A percentile compares a stretch with the other conserved stretches of the same genome.
Conservation (phyloP, 2,888 invertebrate species). For the Tenodera sinensis region DNA sequence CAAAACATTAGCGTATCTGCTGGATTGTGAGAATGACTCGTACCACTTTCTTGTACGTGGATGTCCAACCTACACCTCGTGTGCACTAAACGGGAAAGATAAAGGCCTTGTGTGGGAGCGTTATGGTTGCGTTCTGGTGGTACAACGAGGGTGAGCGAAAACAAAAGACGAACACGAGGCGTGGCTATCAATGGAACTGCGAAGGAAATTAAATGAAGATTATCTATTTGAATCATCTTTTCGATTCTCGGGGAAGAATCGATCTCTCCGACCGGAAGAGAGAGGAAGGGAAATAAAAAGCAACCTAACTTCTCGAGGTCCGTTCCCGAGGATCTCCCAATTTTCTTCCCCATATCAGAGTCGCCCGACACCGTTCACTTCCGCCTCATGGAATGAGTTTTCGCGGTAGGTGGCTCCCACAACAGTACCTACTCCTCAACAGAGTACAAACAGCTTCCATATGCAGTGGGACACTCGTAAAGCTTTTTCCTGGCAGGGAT, state of each 20-base stretch:
- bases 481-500: too few relatives aligned
- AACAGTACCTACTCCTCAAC: background rate
- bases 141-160: background rate
- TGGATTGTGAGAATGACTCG: too few relatives aligned
- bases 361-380: background rate
- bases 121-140: background rate
- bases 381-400: constrained; percentile 12
- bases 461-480: too few relatives aligned
- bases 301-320: background rate
- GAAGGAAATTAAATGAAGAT: constrained; percentile 17
- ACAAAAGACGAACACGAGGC: background rate
- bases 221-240: constrained; percentile 15
- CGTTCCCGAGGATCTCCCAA: constrained; percentile 1
- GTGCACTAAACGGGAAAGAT: background rate
- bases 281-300: background rate
- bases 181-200: background rate
- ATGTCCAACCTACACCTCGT: background rate
- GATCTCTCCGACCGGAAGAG: background rate
- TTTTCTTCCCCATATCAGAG: constrained; percentile 9
- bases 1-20: too few relatives aligned
- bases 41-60: too few relatives aligned
- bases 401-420: background rate
- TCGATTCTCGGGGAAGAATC: background rate
- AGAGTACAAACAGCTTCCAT: too few relatives aligned
- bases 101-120: background rate